Evolutionary conservation across 2,888 invertebrate genomes (phyloP), one percentile per base, ranked within the genome.

Genomic region (Caenorhabditis auriculariae): DNA sequence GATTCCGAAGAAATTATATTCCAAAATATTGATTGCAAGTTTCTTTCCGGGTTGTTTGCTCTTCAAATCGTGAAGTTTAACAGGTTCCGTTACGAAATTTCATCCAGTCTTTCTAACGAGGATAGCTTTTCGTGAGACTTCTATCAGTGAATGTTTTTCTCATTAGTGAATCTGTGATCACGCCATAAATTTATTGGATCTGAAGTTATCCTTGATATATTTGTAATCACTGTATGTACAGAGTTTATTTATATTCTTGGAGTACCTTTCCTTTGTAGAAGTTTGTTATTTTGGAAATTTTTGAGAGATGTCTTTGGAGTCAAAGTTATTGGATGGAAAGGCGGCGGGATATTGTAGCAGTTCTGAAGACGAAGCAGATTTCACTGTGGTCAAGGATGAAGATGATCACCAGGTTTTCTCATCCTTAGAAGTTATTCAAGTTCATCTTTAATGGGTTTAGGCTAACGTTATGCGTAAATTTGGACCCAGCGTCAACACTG

Each of bases 301-400:
- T 35, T 15, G n/a, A 15, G 27, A 42, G 35, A 54, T 54, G 51
- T 61, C 54, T 24, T 57, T 79, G 51, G 79, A 79, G 45, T 72
- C 73, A n/a, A 68, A 74, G 24, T 56, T 76, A 43, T 60, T 79
- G 19, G 78, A 80, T 47, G 79, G 78, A 2, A 72, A 72, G 44
- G 63, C 56, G 28, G 79, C 72, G 1, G 79, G 79, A 7, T 79
- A 79, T 61, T 80, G 79, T 57, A 77, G 76, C 46, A 72, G 72
- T 45, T 80, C 78, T 5, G 79, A 79, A 24, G 79, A 79, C 53
- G 71, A 66, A 7, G 69, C 63, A n/a, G 65, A 61, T 35, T 71
- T 66, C 54, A 61, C 61, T 39, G 71, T 67, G 19, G 66, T 59
- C 2, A 68, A 66, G 29, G 68, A 70, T 44, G 70, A 68, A 4